Conservation (phyloP, 2,888 invertebrate species). For the Scelioninae gen. 2 region DNA sequence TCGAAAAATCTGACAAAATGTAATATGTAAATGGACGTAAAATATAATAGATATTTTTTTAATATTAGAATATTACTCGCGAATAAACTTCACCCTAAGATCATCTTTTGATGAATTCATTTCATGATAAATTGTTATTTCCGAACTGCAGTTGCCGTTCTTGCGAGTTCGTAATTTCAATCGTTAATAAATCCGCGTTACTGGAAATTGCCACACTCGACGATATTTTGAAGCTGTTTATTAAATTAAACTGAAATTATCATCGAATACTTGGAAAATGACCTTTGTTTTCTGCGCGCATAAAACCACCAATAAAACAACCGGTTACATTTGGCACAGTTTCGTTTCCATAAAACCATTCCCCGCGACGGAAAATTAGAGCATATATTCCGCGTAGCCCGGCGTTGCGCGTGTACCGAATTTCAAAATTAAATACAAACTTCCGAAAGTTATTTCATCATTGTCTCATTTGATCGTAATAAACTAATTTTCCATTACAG, state of each 20-base stretch:
- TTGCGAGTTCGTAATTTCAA: no score
- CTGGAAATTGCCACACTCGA: no score
- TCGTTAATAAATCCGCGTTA: no score
- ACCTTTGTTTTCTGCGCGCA: slow-evolving; percentile 17
- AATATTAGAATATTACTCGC: no score
- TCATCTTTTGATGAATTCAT: no score
- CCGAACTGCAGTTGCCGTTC: no score
- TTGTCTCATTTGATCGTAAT: slow-evolving; percentile 25
- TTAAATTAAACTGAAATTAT: slow-evolving; percentile 27
- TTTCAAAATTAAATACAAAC: slow-evolving; percentile 39
- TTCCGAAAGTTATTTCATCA: slow-evolving; percentile 42
- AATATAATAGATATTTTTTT: no score
- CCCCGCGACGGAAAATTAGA: slow-evolving; percentile 11
- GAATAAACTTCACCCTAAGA: no score
- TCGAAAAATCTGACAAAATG: no score
- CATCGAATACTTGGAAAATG: slow-evolving; percentile 11
- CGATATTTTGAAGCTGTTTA: no score
- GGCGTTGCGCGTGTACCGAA: slow-evolving; percentile 9
- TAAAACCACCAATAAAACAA: slow-evolving; percentile 30
- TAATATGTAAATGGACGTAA: no score
- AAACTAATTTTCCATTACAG: slow-evolving; percentile 40
- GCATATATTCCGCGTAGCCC: slow-evolving; percentile 3
- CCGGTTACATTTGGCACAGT: slow-evolving; percentile 37
- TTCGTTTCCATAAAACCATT: slow-evolving; percentile 28
- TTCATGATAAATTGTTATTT: no score